Base-by-base conservation (phyloP, 2,888 invertebrate genomes). In the Lacanobia oleracea region DNA sequence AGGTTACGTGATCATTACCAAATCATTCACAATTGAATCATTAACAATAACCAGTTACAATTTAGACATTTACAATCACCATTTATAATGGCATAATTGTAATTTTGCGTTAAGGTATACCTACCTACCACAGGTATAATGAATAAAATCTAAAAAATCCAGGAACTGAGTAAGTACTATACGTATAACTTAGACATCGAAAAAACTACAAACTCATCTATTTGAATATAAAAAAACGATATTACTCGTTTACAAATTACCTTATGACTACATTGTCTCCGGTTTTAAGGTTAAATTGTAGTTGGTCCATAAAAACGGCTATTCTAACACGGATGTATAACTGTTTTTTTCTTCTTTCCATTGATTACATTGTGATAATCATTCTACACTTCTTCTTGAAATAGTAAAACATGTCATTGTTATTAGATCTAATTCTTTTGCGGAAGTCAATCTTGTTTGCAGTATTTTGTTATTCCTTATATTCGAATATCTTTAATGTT, bases 241-340 rank as follows among this genome's bases (percentile, higher is more conserved):
- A 73, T 78, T 78, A 76, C 60, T 48, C 54, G 67, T 53, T 72
- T 40, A 54, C 64, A 81, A 81, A 84, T 84, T 75, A 60, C 73
- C 67, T 70, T 72, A 74, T 77, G 67, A 82, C 67, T 59, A 69
- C 79, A 77, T 84, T 84, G 84, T 84, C 70, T 84, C 60, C 59
- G 57, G 51, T 59, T 74, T 72, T 81, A 67, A 79, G 67, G 69
- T 79, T 72, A 66, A 75, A 74, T 68, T 68, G 61, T 67, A 72
- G 68, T 60, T 60, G 45, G 21, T 53, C 66, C 40, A 62, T 63
- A 75, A 77, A 73, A 72, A 63, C 72, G n/a, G 60, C 72, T 67
- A 72, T 82, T 84, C 57, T 66, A 71, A 80, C 75, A 75, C 82
- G 84, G 84, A 84, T 84, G 67, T 75, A 61, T 72, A 53, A 79